Base-by-base conservation (phyloP, 2,888 invertebrate genomes). In the Aphidius colemani region DNA sequence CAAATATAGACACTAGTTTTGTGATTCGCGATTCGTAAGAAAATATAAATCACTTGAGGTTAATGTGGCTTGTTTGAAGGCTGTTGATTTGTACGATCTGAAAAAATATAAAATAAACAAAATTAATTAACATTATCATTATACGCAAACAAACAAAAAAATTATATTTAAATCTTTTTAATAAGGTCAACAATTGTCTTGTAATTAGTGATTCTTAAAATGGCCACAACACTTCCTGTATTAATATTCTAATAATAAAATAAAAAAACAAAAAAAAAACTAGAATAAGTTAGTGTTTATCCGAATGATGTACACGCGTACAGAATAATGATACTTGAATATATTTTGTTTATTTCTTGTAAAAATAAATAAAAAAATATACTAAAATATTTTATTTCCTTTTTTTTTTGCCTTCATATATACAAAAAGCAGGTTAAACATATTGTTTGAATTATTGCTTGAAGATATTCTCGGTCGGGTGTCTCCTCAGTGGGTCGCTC, bases 41-140 rank as follows among this genome's bases (percentile, higher is more conserved):
- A 82, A 82, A 82, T 82, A 82, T 78, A 82, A 82, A 82, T 82
- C 82, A 81, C 82, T 82, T 82, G 82, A 82, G 82, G 82, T 82
- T 82, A 81, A 81, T 77, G 79, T 82, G 80, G 82, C 81, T 82
- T 81, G 78, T 80, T 81, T 75, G 81, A 82, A 82, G 82, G 82
- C 82, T 80, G 77, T 82, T 81, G 79, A 82, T 82, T 82, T 82
- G 82, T 82, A 82, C 82, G 82, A 82, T 82, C 82, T 82, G 82
- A 65, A 82, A 82, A 78, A 78, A 55, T 70, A 64, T 64, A 63
- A 67, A 43, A 63, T 66, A 53, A 50, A 48, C 30, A 30, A 30
- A 30, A 30, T 30, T 30, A 30, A 30, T 30, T 18, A 18, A 30
- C 30, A 30, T 30, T 30, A 53, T 18, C 30, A 53, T 49, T 10